Evolutionary conservation across 2,888 invertebrate species (phyloP), one percentile per base, ranked within the genome.

Genomic region (Pollenia amentaria): DNA sequence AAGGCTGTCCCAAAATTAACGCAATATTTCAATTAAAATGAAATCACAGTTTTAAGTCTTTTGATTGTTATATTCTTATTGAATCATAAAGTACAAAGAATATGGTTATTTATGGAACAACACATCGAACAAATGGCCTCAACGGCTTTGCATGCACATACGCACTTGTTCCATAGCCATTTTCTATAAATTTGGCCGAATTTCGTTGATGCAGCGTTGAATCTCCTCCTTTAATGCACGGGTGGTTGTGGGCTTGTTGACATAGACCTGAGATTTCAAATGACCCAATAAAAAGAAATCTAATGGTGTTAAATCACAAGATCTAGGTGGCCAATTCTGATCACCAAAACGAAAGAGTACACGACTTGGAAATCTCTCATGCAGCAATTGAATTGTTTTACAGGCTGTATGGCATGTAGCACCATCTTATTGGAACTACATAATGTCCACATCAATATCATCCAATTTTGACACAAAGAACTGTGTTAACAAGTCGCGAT

Each of bases 381-480:
- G 53, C 70, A 55, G 42, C 40, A 55, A 70, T 55, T 55, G 70
- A 40, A 67, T 70, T 55, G 70, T 42, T 40, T 53, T 51, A 10
- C 10, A 46, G 6, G 21, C 48, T 48, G 46, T 48, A 18, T 48
- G 21, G 8, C 18, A 67, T 42, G 44, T 65, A 44, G 44, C 42
- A 10, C 44, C 42, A 6, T 65, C 44, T 44, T 44, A 18, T n/a
- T 42, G 64, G 44, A 65, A 42, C 16, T 44, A 65, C 44, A 65
- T 65, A 42, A 8, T 42, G 42, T 8, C 42, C 7, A 42, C 7
- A 42, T 42, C 42, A 42, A 42, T 42, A 42, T 42, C 42, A 42
- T 42, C 42, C 6, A 42, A 42, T 42, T 42, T 42, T 42, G 42
- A 9, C 7, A 9, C 7, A 42, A 42, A 8, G 9, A 42, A 42